A percentile compares a stretch with the other conserved stretches of the same genome.
These are phyloP conservation scores for Lichenostomus cassidix DNA, from an alignment of 2,113 vertebrate species.

Conservation along the genomic window DNA sequence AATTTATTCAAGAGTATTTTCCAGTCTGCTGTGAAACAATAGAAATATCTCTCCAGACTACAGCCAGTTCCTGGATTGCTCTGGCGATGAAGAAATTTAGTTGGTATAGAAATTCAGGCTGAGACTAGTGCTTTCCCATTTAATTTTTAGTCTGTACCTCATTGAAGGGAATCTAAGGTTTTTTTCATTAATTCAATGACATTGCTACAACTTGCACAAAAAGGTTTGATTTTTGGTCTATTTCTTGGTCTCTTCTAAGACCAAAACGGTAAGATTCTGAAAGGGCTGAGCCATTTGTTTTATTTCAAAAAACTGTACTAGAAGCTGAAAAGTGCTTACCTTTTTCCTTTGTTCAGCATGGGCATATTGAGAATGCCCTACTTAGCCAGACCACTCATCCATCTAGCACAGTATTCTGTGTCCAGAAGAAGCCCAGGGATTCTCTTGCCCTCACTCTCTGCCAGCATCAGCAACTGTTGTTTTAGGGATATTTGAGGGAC, in stretches of 20 bases:
- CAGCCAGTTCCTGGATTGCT: background rate
- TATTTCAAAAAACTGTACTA: background rate
- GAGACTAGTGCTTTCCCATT: background rate
- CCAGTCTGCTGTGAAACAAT: background rate
- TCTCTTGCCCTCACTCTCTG: background rate
- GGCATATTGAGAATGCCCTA: background rate
- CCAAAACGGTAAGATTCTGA: background rate
- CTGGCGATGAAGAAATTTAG: background rate
- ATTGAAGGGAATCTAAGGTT: background rate
- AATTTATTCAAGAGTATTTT: background rate
- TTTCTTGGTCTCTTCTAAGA: background rate
- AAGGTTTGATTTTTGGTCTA: background rate
- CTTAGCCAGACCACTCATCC: background rate
- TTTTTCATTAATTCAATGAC: background rate
- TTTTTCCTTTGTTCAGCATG: background rate
- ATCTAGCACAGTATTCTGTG: background rate
- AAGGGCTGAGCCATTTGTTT: background rate
- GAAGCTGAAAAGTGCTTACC: background rate
- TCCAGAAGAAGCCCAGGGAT: background rate
- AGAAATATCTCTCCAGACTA: background rate
- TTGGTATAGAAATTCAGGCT: background rate
- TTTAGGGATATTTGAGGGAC: background rate
- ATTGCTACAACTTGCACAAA: background rate
- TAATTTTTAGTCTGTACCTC: background rate
- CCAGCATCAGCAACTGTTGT: background rate